Evolutionary conservation across 1,140 invertebrate species (phyloP).

Genomic region (Pseudomyrmex pallidus): DNA sequence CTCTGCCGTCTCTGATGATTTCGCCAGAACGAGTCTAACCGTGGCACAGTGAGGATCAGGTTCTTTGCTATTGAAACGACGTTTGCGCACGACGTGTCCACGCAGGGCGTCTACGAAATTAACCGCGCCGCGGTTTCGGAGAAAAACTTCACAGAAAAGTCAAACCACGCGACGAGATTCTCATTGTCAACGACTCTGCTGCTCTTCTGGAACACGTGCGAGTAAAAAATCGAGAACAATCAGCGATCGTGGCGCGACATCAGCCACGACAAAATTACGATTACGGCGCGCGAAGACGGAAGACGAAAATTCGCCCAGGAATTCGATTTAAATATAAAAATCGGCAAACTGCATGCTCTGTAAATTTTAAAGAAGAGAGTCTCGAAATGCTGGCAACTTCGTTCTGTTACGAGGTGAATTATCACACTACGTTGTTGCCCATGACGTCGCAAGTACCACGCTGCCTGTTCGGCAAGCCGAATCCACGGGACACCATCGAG

Average conservation of each 20-base stretch:
- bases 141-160: constrained; percentile 66
- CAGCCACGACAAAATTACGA: not conserved
- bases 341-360: too few species aligned
- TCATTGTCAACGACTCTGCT: not conserved
- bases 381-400: constrained; percentile 81
- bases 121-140: constrained; percentile 1
- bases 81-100: too few species aligned
- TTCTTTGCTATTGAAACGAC: too few species aligned
- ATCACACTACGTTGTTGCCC: constrained; percentile 71
- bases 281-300: too few species aligned
- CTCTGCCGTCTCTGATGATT: constrained; percentile 16
- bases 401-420: constrained; percentile 80
- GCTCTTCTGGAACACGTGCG: rapidly evolving
- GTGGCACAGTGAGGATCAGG: constrained; percentile 63
- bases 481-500: constrained; percentile 79
- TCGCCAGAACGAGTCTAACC: constrained; percentile 74
- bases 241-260: not conserved
- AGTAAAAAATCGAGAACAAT: not conserved
- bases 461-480: constrained; percentile 81
- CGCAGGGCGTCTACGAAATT: too few species aligned
- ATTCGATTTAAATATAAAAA: not conserved
- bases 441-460: constrained; percentile 80
- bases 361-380: constrained; percentile 33
- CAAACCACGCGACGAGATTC: not conserved
- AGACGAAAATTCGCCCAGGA: not conserved